phyloP scores from a whole-genome alignment of 2,888 invertebrate species.

The Drosophila mettleri region DNA sequence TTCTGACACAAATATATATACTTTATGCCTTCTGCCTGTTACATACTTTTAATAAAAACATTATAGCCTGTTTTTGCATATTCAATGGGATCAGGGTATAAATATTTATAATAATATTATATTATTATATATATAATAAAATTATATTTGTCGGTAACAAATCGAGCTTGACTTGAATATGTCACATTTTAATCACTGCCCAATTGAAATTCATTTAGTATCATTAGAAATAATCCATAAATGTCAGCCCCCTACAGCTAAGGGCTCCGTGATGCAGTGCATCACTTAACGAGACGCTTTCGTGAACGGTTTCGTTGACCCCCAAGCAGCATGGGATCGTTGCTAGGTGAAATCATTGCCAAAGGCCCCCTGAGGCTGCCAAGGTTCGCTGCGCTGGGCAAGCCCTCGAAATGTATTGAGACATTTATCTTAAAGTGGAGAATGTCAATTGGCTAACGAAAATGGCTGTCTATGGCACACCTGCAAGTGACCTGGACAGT shows the following conservation, averaged over 20 bases:
- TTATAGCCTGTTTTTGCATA: no score
- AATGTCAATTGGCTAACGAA: slow-evolving; percentile 18
- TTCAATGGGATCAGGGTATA: no score
- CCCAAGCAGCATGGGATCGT: slow-evolving; percentile 23
- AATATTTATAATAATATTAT: no score
- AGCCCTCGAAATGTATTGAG: slow-evolving; percentile 33
- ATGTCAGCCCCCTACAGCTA: neutral
- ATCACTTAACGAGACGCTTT: slow-evolving; percentile 25
- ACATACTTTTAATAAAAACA: no score
- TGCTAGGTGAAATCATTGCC: slow-evolving; percentile 7
- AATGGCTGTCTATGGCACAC: slow-evolving; percentile 18
- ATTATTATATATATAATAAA: no score
- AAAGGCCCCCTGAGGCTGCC: slow-evolving; percentile 9
- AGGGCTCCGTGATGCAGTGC: neutral
- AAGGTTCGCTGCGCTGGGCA: neutral
- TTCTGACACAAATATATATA: no score
- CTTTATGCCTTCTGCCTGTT: no score
- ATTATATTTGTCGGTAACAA: neutral
- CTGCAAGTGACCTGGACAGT: slow-evolving; percentile 3
- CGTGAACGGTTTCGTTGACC: slow-evolving; percentile 4
- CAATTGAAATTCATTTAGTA: neutral
- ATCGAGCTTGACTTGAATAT: neutral
- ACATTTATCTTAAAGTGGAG: slow-evolving; percentile 41
- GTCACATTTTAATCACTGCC: slow-evolving; percentile 4
- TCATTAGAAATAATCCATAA: neutral